Evolutionary conservation across 1,140 invertebrate genomes (phyloP).

Genomic region (Lucilia sericata): DNA sequence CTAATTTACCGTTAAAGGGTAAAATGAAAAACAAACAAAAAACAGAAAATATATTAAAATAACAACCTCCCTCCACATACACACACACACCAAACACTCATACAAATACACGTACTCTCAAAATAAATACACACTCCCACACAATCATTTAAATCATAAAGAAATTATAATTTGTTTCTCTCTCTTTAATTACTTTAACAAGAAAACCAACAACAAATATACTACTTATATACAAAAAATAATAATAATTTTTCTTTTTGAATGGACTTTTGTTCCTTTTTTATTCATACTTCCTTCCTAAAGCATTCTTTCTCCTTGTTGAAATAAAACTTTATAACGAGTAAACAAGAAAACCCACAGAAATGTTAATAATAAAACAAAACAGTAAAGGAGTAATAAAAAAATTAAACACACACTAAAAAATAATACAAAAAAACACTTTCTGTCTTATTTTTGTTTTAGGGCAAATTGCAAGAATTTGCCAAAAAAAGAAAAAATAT

Average conservation of each 20-base stretch:
- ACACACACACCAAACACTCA: neutral
- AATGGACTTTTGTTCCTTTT: no score
- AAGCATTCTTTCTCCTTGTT: no score
- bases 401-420: constrained; percentile 12
- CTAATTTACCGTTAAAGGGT: constrained; percentile 51
- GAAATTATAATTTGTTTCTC: neutral
- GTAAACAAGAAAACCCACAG: constrained; percentile 29
- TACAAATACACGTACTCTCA: neutral
- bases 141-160: constrained; percentile 21
- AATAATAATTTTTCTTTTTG: neutral
- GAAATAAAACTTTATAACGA: neutral
- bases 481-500: neutral
- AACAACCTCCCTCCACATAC: neutral
- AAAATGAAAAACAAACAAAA: constrained; percentile 47
- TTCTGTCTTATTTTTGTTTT: constrained; percentile 8
- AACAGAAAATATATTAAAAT: constrained; percentile 45
- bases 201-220: neutral
- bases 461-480: neutral
- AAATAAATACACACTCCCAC: neutral
- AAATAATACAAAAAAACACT: neutral
- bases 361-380: constrained; percentile 15
- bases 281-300: no score
- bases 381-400: constrained; percentile 30
- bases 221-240: neutral
- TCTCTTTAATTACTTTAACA: neutral